phyloP scores from a whole-genome alignment of 2,113 vertebrate species.

The Diglossa brunneiventris region DNA sequence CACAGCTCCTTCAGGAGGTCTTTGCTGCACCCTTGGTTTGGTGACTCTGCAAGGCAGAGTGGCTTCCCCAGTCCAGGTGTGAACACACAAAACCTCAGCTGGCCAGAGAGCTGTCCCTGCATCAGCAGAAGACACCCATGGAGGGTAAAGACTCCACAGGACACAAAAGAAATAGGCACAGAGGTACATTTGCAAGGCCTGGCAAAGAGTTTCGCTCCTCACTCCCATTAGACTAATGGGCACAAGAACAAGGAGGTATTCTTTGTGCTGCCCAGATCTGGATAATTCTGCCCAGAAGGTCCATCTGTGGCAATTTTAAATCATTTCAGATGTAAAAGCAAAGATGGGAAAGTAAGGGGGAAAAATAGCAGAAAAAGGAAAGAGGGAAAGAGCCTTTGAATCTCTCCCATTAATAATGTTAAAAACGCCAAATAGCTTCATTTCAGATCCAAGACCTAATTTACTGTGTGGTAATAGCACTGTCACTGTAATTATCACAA shows the following conservation, averaged over 20 bases:
- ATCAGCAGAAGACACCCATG: accelerated
- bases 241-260: background rate
- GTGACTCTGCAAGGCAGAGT: background rate
- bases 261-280: background rate
- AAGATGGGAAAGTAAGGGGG: background rate
- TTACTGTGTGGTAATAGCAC: background rate
- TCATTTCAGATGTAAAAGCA: background rate
- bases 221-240: background rate
- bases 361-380: background rate
- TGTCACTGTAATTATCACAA: background rate
- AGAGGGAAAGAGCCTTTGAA: background rate
- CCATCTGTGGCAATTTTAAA: background rate
- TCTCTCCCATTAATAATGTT: background rate
- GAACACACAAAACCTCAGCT: accelerated
- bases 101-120: background rate
- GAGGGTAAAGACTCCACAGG: background rate
- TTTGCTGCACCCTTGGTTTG: background rate
- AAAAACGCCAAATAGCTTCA: background rate
- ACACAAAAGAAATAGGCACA: background rate
- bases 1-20: background rate
- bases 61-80: background rate
- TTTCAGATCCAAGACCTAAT: background rate
- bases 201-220: background rate
- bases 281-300: background rate
- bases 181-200: background rate